Evolutionary conservation across 2,113 vertebrate species (phyloP).

Genomic region (Perca fluviatilis): DNA sequence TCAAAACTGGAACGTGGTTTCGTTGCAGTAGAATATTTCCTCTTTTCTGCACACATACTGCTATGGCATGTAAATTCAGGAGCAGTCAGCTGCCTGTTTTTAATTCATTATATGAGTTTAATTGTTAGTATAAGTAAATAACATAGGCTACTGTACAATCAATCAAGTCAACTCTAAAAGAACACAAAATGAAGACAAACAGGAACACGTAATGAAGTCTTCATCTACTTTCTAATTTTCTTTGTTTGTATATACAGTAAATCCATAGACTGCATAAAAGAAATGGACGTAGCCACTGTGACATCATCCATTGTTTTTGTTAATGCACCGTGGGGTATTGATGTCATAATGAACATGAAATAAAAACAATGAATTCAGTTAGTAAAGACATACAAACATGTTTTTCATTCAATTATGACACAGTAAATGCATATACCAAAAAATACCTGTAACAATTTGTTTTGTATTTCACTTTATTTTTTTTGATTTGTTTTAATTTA

Average conservation of each 20-base stretch:
- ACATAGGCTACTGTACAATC: not conserved
- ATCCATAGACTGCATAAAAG: not conserved
- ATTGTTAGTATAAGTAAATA: not conserved
- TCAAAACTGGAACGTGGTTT: not conserved
- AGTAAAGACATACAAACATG: not conserved
- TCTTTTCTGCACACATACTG: constrained; percentile 14
- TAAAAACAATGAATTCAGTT: not conserved
- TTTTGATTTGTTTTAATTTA: not conserved
- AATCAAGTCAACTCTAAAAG: not conserved
- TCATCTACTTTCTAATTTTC: not conserved
- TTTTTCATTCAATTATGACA: not conserved
- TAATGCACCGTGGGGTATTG: not conserved
- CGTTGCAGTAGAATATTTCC: constrained; percentile 12
- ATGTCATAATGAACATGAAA: not conserved
- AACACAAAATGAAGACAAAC: not conserved
- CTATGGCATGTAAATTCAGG: not conserved
- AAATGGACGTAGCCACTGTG: too few species aligned
- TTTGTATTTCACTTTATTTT: not conserved
- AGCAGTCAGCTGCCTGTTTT: not conserved
- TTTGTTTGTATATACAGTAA: not conserved
- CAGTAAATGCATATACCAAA: not conserved
- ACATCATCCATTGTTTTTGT: too few species aligned
- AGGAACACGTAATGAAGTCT: not conserved
- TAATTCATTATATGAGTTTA: not conserved
- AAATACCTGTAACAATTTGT: not conserved